Conservation (phyloP, 2,888 invertebrate species). For the Archaeoteleia sp. region DNA sequence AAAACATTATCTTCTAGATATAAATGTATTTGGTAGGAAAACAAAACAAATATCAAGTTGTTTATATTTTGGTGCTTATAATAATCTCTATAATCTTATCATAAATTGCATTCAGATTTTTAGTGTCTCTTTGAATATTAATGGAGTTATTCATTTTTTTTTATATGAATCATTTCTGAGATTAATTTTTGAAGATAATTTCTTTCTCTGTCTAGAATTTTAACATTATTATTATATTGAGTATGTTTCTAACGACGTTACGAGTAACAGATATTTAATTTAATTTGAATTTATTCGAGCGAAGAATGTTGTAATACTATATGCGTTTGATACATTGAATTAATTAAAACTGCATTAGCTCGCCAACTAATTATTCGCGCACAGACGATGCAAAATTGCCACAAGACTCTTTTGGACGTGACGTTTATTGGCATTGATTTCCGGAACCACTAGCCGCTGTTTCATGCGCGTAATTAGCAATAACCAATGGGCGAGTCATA, state of each 20-base stretch:
- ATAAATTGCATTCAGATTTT: too few relatives aligned
- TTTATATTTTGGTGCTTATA: too few relatives aligned
- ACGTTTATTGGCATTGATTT: conserved; percentile 49
- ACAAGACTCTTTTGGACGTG: conserved; percentile 46
- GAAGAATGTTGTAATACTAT: conserved; percentile 20
- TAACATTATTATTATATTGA: too few relatives aligned
- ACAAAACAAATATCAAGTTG: too few relatives aligned
- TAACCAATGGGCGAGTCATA: conserved; percentile 43
- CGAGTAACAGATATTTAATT: conserved; percentile 33
- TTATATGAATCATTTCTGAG: too few relatives aligned
- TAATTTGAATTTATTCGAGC: conserved; percentile 21
- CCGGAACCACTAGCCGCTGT: conserved; percentile 28
- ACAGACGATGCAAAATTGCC: conserved; percentile 36
- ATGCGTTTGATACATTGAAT: conserved; percentile 25
- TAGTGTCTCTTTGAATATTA: too few relatives aligned
- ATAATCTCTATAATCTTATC: too few relatives aligned
- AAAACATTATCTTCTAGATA: too few relatives aligned
- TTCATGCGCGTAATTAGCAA: conserved; percentile 46
- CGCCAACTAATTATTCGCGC: conserved; percentile 40
- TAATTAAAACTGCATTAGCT: conserved; percentile 44
- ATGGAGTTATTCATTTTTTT: too few relatives aligned
- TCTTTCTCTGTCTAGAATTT: too few relatives aligned
- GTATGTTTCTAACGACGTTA: conserved; percentile 6
- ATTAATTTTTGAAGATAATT: too few relatives aligned
- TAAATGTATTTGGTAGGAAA: too few relatives aligned